Conservation (phyloP, 30 jellyfish, hydroid and myxozoan species). For the Sanderia malayensis region DNA sequence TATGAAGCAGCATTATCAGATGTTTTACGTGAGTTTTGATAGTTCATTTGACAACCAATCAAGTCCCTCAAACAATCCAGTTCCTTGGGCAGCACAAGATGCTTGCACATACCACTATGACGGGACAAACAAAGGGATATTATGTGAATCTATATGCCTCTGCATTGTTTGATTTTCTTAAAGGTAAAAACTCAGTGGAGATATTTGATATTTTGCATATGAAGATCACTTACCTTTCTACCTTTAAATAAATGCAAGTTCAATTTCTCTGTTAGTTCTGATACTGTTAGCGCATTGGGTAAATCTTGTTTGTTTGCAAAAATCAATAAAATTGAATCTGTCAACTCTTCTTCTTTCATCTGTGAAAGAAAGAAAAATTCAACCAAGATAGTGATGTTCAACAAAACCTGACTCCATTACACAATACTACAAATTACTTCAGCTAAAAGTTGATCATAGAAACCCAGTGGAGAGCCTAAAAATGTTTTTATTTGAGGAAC, state of each 20-base stretch:
- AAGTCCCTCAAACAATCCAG: constrained; percentile 96
- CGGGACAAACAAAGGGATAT: no score
- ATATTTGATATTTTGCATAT: no score
- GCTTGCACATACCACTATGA: constrained; percentile 97
- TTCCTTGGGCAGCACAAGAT: constrained; percentile 97
- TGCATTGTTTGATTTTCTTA: no score
- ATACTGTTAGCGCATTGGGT: constrained; percentile 79
- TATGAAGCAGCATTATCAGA: no score
- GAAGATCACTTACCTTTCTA: constrained; percentile 78
- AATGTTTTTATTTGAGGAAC: no score
- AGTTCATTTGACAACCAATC: constrained; percentile 96
- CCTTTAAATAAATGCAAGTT: constrained; percentile 71
- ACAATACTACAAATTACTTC: no score
- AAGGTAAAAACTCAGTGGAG: no score
- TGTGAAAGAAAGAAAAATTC: constrained; percentile 21
- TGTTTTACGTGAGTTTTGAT: constrained; percentile 50
- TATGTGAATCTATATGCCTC: no score
- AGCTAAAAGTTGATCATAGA: no score
- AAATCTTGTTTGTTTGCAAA: constrained; percentile 99
- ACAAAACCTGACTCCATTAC: no score
- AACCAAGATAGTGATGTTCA: no score
- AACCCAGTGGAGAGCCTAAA: no score
- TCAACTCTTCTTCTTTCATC: constrained; percentile 92
- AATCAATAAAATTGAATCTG: constrained; percentile 74
- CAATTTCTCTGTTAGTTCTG: constrained; percentile 83